Evolutionary conservation across 2,888 invertebrate species (phyloP), one percentile per base, ranked within the genome.

Genomic region (Patella ulyssiponensis): DNA sequence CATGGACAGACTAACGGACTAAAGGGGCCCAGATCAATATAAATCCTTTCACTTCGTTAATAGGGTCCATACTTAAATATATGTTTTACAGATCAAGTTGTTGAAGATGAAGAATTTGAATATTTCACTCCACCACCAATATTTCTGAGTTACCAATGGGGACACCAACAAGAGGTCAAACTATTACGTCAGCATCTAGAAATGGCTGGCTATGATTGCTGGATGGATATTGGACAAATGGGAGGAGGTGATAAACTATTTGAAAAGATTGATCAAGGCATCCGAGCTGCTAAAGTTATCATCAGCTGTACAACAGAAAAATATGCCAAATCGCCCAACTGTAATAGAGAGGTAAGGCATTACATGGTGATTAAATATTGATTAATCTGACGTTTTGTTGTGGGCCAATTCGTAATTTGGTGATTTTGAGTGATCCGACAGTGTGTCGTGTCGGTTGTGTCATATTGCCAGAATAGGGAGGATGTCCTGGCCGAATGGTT

Each of bases 161-260:
- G 87, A 15, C 82, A 87, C 64, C 90, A 90, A 80, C 77, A 84
- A 23, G 88, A 90, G 82, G 90, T 88, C 44, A 88, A 88, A 77
- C 78, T 88, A 9, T 79, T 90, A 53, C 81, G 85, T 64, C 83
- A 87, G 17, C 90, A 91, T 78, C 83, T 90, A 70, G 85, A 85
- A 71, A 86, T 86, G 87, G 90, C 90, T 9, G 90, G 90, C 5
- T 90, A 86, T 77, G 82, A 85, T 44, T 88, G 89, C 77, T 91
- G 91, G 91, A 86, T 91, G 87, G 91, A 91, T 81, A 85, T 89
- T 51, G 91, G 91, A 56, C 89, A 91, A 81, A 91, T 91, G 90
- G 91, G 91, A 23, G 91, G 91, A 0, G 91, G 91, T 33, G 90
- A 90, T 81, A 90, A 90, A 78, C 83, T 90, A 58, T 90, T 87